These are phyloP conservation scores for Eupsilia transversa DNA, from an alignment of 2,888 invertebrate species.

Conservation along the genomic window DNA sequence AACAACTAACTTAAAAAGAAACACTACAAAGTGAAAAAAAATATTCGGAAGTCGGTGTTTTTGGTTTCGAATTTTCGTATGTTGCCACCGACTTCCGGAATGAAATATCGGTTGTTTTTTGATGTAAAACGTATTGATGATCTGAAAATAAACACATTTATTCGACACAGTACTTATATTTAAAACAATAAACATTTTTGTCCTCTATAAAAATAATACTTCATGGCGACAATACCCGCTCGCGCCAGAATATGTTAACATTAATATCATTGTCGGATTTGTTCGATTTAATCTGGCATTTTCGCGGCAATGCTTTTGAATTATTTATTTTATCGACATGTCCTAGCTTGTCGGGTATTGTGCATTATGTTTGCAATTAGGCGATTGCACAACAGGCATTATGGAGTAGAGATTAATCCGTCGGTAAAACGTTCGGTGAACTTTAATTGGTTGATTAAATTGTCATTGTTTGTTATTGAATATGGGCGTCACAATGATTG, in stretches of 20 bases:
- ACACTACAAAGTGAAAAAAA: too few relatives aligned
- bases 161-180: too few relatives aligned
- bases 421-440: slow-evolving; percentile 17
- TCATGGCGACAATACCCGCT: slow-evolving; percentile 45
- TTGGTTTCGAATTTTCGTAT: too few relatives aligned
- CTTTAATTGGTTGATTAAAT: slow-evolving; percentile 32
- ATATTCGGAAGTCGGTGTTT: too few relatives aligned
- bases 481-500: background rate
- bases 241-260: slow-evolving; percentile 59
- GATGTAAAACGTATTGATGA: too few relatives aligned
- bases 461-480: background rate
- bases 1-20: too few relatives aligned
- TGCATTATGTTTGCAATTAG: slow-evolving; percentile 51
- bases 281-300: slow-evolving; percentile 62
- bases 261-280: slow-evolving; percentile 67
- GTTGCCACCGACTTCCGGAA: too few relatives aligned
- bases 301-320: slow-evolving; percentile 60
- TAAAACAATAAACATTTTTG: slow-evolving; percentile 3
- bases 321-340: slow-evolving; percentile 64
- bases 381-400: slow-evolving; percentile 35
- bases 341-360: slow-evolving; percentile 48
- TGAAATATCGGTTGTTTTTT: too few relatives aligned
- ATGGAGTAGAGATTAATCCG: slow-evolving; percentile 22
- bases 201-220: slow-evolving; percentile 27
- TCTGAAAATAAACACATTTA: too few relatives aligned